Base-by-base conservation (phyloP, 2,888 invertebrate species). In the Athripsodes cinereus region DNA sequence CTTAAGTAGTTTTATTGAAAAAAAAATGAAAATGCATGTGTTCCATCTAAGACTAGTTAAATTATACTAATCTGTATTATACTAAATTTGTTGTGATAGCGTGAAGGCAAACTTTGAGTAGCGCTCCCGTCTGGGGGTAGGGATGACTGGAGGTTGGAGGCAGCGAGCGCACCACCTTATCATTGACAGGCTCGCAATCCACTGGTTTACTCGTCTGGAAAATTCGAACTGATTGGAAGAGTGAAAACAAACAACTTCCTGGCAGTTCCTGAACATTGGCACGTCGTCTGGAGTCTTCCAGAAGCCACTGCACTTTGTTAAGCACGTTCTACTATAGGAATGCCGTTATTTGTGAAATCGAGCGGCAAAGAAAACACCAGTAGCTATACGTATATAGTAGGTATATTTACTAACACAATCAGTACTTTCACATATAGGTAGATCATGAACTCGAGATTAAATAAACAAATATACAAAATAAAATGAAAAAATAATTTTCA, bases 151-250 rank as follows among this genome's bases (percentile, higher is more conserved):
- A 11, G 31, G 31, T 8, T n/a, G n/a, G n/a, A n/a, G 26, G 26
- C 10, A 26, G 26, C 3, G 26, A 26, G 26, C 13, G 26, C 13
- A 44, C 2, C 44, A 13, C 20, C 47, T 47, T 47, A 47, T 20
- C 47, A 47, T 47, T 47, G 47, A 47, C 47, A 47, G 19, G 47
- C 20, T 21, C 47, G 47, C 47, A 47, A 47, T 47, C 47, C 47
- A 20, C 2, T 22, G 47, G 22, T 51, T 26, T 49, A 52, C 31
- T 55, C 26, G 52, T 13, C 57, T 57, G 59, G 59, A 62, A 62
- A 62, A 62, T 57, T 59, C 59, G 62, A 57, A 57, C 62, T 62
- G 62, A 62, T 62, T 62, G 62, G 57, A 57, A 62, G 59, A 31
- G n/a, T 48, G 57, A 62, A 59, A 62, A 62, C 59, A 62, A 62